A percentile compares a stretch with the other conserved stretches of the same genome.
phyloP scores from a whole-genome alignment of 2,888 invertebrate genomes.

The Diplolepis rosae region DNA sequence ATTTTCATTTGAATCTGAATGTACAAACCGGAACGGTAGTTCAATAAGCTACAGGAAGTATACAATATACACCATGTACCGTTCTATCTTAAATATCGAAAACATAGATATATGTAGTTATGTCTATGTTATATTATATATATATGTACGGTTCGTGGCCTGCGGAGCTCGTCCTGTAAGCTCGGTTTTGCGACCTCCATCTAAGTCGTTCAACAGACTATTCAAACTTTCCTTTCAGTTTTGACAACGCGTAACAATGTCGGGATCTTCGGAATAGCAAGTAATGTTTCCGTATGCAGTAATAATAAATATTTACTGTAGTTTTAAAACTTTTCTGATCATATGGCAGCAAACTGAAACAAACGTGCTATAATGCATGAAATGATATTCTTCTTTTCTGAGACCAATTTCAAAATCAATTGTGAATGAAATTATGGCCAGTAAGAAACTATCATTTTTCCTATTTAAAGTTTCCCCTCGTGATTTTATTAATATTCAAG shows the following conservation, averaged over 20 bases:
- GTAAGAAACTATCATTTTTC: neutral
- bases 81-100: conserved; percentile 21
- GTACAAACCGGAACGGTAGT: conserved; percentile 68
- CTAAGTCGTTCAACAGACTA: neutral
- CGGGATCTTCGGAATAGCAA: neutral
- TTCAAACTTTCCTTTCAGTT: conserved; percentile 8
- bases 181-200: neutral
- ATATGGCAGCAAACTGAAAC: neutral
- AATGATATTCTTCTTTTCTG: neutral
- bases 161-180: conserved; percentile 61
- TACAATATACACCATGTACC: conserved; percentile 39
- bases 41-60: conserved; percentile 41
- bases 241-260: conserved; percentile 5
- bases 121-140: conserved; percentile 62
- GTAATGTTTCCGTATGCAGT: conserved; percentile 9
- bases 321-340: neutral
- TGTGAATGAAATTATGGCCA: neutral
- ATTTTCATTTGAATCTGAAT: conserved; percentile 68
- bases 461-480: neutral
- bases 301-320: conserved; percentile 20
- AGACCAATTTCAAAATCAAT: neutral
- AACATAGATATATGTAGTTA: conserved; percentile 42
- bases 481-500: neutral
- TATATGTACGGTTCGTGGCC: conserved; percentile 69
- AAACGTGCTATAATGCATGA: neutral